Base-by-base conservation (phyloP, 2,888 invertebrate genomes). In the Schrankia costaestrigalis region DNA sequence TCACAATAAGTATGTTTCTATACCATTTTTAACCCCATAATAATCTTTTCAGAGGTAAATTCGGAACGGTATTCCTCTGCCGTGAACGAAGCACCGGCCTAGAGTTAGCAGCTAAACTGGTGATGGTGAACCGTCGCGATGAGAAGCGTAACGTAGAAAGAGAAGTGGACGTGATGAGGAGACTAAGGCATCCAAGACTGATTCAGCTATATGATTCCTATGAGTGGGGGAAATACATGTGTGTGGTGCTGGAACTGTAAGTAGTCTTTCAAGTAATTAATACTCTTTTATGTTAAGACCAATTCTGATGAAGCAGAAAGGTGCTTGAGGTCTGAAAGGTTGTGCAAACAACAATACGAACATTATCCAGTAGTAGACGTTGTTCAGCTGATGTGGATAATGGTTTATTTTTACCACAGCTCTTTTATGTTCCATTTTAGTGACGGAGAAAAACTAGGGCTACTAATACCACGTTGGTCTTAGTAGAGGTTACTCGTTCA, bases 121-220 rank as follows among this genome's bases (percentile, higher is more conserved):
- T 99, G 51, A 93, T 93, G 25, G 94, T 95, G 28, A 92, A 91
- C 40, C 91, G 95, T 56, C 91, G 95, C 41, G 96, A 97, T 64
- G 97, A 97, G 78, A 89, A 95, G 42, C 90, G 95, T 46, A 96
- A 97, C 67, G 98, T 98, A 47, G 96, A 97, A 76, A 90, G 98
- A 33, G 99, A 99, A 78, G 95, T 99, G 41, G 97, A 98, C 59
- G 97, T 99, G 63, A 99, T 99, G 98, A 91, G 96, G 70, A 89
- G 93, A 50, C 90, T 99, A 35, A 95, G 97, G 64, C 99, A 99
- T 89, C 97, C 97, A 15, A 89, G 98, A 47, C 93, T 99, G 29
- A 96, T 99, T 63, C 99, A 99, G 79, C 91, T 99, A 25, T 99
- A 98, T 79, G 99, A 99, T 69, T 97, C 98, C 7, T 98, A 97